Evolutionary conservation across 92 coral and sea anemone genomes (phyloP), one percentile per base, ranked within the genome.

Genomic region (Micromussa lordhowensis): DNA sequence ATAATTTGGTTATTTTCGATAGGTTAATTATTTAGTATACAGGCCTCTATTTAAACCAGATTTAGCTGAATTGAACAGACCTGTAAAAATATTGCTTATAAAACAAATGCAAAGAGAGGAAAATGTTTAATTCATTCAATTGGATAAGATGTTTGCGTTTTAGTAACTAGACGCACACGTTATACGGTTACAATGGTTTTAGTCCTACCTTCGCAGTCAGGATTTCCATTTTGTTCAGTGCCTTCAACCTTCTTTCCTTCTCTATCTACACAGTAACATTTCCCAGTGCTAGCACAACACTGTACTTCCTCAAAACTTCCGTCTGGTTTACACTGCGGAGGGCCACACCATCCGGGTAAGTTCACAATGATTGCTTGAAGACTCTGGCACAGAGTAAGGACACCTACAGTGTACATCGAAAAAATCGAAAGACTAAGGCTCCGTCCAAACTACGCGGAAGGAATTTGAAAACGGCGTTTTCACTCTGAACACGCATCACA

Each of bases 241-340:
- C 93, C 95, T 51, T 77, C 72, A 1, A 93, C 61, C 75, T 93
- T 93, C 32, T 84, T 93, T 3, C 95, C 95, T 13, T 87, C 88
- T 68, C 77, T 80, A 35, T 76, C 82, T 35, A 87, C 93, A 55
- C 95, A 90, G 86, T 87, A 90, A 53, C 95, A 93, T 51, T 93
- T 78, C 68, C 93, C 93, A 6, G 91, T 84, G 58, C 87, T 87
- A 4, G 76, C 87, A n/a, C 95, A 93, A 40, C 95, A 90, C 83
- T 93, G 93, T 16, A 88, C 91, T 38, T 93, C 93, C 22, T 88
- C 92, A 69, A 93, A 93, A 68, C 91, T 90, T 17, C 95, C 95
- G 26, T 93, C 95, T 32, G 85, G 82, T 74, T 93, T 93, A 69
- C 95, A 93, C 13, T 66, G 61, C 30, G 95, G 95, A 35, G 95